A percentile compares a stretch with the other conserved stretches of the same genome.
Evolutionary conservation across 2,888 invertebrate genomes (phyloP).

Genomic region (Melolontha melolontha): DNA sequence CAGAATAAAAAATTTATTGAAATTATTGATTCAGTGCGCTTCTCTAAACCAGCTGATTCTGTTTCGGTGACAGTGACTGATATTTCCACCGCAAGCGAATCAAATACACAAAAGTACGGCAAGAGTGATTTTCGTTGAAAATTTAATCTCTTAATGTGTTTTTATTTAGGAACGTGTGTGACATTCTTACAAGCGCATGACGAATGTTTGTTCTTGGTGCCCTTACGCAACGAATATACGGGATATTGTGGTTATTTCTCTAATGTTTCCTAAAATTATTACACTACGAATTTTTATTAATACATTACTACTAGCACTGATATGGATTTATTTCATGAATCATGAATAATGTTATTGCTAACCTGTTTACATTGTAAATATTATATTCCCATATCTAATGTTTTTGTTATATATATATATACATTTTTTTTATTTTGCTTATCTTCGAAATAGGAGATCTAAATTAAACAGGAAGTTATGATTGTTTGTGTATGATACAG

Average conservation of each 20-base stretch:
- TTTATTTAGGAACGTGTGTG: slow-evolving; percentile 20
- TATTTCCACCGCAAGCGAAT: slow-evolving; percentile 11
- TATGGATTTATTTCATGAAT: background rate
- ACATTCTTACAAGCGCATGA: background rate
- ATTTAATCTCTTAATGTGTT: slow-evolving; percentile 15
- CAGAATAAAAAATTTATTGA: slow-evolving; percentile 18
- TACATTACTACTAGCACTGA: slow-evolving; percentile 12
- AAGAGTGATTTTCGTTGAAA: slow-evolving; percentile 14
- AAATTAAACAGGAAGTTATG: no score
- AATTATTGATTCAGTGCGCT: slow-evolving; percentile 11
- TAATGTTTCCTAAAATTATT: slow-evolving; percentile 15
- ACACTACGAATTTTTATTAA: slow-evolving; percentile 4
- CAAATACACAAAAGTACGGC: background rate
- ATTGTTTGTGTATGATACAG: no score
- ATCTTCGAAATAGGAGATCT: no score
- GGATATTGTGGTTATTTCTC: slow-evolving; percentile 27
- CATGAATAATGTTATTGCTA: background rate
- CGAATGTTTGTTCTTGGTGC: slow-evolving; percentile 1
- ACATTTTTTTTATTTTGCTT: no score
- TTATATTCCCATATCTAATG: background rate
- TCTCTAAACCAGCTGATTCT: background rate
- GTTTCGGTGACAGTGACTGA: slow-evolving; percentile 14
- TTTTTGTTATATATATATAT: no score
- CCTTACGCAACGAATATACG: slow-evolving; percentile 2
- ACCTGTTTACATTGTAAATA: background rate